Conservation (phyloP, 1,140 invertebrate genomes). For the Pseudachorutes palmiensis region DNA sequence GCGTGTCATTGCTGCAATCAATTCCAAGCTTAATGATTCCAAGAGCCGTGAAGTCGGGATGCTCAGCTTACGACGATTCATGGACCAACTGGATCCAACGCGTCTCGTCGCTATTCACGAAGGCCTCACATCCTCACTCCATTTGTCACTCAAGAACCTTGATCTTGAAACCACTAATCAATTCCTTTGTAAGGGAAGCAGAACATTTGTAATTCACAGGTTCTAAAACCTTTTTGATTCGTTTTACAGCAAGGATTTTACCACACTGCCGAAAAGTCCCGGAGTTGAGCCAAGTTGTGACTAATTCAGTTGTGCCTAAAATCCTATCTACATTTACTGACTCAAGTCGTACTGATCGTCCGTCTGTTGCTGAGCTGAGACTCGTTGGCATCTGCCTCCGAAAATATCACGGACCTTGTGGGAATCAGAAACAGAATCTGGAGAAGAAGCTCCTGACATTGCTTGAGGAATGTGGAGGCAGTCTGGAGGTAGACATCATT, state of each 20-base stretch:
- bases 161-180: background rate
- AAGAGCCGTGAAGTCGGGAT: background rate
- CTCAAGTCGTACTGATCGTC: background rate
- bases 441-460: conserved; percentile 25
- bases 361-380: conserved; percentile 11
- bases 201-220: background rate
- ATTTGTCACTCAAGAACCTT: background rate
- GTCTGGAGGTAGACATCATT: background rate
- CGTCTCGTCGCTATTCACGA: background rate
- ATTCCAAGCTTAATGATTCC: background rate
- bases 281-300: background rate
- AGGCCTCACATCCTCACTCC: background rate
- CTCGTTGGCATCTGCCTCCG: conserved; percentile 26
- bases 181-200: background rate
- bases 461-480: conserved; percentile 20
- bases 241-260: background rate
- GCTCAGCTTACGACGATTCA: background rate
- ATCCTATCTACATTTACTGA: background rate
- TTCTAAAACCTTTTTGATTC: background rate
- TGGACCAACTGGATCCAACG: background rate
- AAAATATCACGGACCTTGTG: conserved; percentile 34
- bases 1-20: background rate
- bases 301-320: background rate
- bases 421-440: conserved; percentile 21
- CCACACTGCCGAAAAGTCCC: background rate